Base-by-base conservation (phyloP, 2,113 vertebrate genomes). In the Chaetorhynchus papuensis region DNA sequence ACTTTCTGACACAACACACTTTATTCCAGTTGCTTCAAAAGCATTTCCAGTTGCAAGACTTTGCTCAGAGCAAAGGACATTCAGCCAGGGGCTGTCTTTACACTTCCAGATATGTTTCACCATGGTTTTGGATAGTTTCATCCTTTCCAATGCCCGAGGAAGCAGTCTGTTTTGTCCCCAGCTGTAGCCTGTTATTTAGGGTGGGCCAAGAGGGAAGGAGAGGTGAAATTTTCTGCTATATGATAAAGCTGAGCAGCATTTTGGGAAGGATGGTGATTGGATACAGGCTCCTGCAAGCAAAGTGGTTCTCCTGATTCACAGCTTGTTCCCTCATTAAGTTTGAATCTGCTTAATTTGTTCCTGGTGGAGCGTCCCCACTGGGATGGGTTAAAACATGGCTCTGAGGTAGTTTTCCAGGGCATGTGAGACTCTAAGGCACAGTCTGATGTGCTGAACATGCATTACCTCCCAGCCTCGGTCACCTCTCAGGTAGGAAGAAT, bases 391-490 rank as follows among this genome's bases (percentile, higher is more conserved):
- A 68, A 27, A 17, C 3, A 2, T 7, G 20, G 15, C 13, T 10
- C 5, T 57, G 59, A 54, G 16, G 35, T 4, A 8, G 14, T 24
- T 37, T 50, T 78, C 13, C 1, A 16, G 54, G 9, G 30, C 3
- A 17, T 0, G 0, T 11, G 24, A 49, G 53, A 31, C 3, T 47
- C 5, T 15, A 27, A 41, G 24, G 11, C 1, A 2, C 2, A 7
- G 9, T 3, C 2, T 53, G 37, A 23, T 52, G 4, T 8, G 4
- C 3, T 33, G 77, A 26, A 49, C 2, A 2, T 7, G 27, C 1
- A 7, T 54, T 7, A 15, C 5, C 5, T 8, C 1, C 20, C 1
- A 5, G 22, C 23, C 27, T 68, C 0, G 0, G 10, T 44, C 6
- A 24, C 1, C 2, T 50, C 20, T 93, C 54, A 71, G 52, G 89